Percentiles rank a stretch among this genome's conserved stretches.
These are phyloP conservation scores for Carpatolechia fugitivella DNA, from an alignment of 2,888 invertebrate species.

Conservation along the genomic window DNA sequence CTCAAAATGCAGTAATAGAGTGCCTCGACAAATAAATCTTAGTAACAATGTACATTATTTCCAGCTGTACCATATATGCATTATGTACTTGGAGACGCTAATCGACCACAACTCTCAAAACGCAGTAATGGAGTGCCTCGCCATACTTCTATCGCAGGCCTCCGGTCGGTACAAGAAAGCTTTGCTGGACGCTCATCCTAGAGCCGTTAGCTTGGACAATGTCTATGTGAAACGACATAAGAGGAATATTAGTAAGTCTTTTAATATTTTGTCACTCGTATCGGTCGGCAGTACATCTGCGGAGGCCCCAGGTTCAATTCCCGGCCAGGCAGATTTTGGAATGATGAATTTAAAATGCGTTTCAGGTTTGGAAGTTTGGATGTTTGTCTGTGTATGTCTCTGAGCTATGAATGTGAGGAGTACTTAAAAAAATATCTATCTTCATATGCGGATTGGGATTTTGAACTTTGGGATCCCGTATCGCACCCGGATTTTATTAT, in stretches of 20 bases:
- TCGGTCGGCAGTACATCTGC: too few species aligned
- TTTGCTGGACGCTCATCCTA: conserved; percentile 71
- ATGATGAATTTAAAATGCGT: too few species aligned
- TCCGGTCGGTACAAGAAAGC: conserved; percentile 65
- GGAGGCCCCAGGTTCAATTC: too few species aligned
- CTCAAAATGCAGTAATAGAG: conserved; percentile 93
- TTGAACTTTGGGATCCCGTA: too few species aligned
- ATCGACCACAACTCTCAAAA: conserved; percentile 94
- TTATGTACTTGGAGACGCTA: conserved; percentile 81
- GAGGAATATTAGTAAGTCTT: conserved; percentile 76
- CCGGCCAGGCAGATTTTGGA: too few species aligned
- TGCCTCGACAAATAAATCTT: conserved; percentile 81
- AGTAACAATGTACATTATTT: conserved; percentile 31
- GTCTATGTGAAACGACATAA: conserved; percentile 59
- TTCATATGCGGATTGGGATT: too few species aligned
- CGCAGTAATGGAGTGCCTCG: conserved; percentile 89
- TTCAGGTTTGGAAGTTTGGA: too few species aligned
- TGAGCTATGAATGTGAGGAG: too few species aligned
- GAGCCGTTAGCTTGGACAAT: conserved; percentile 47
- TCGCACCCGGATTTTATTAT: too few species aligned
- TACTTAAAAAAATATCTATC: too few species aligned
- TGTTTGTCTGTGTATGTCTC: too few species aligned
- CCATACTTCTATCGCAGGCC: conserved; percentile 78
- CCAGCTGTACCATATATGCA: conserved; percentile 88
- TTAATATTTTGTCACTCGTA: too few species aligned